phyloP scores from a whole-genome alignment of 2,797 vertebrate genomes.

The Hypotaenidia philippensis region DNA sequence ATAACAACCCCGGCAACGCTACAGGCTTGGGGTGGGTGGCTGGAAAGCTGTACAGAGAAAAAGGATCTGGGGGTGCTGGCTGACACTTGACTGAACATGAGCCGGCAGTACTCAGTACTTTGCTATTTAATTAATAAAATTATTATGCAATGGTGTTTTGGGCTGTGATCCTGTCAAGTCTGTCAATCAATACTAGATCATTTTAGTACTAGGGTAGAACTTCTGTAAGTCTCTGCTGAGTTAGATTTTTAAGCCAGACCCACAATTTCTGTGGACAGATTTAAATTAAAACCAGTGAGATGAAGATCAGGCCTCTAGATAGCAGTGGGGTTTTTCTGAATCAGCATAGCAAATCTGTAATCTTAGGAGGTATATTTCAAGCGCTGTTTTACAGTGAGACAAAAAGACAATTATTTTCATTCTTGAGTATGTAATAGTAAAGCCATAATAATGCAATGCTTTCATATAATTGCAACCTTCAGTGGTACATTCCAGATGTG shows the following conservation, averaged over 20 bases:
- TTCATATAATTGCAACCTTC: not conserved
- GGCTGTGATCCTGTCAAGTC: not conserved
- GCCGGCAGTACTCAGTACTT: not conserved
- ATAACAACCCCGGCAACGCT: too few species aligned
- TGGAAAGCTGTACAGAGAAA: too few species aligned
- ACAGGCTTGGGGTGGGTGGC: too few species aligned
- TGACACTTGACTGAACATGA: too few species aligned
- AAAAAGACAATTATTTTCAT: not conserved
- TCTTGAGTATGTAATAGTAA: not conserved
- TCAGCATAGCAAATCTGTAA: not conserved
- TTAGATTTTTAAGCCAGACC: not conserved
- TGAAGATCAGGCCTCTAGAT: not conserved
- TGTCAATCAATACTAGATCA: not conserved
- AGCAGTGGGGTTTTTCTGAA: not conserved
- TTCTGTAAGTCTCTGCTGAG: not conserved
- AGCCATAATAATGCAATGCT: not conserved
- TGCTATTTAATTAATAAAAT: not conserved
- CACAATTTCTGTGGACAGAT: not conserved
- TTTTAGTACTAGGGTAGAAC: not conserved
- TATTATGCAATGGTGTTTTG: not conserved
- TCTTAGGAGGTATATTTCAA: not conserved
- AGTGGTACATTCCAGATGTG: not conserved
- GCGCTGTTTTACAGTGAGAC: not conserved
- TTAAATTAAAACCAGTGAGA: not conserved
- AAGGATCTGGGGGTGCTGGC: too few species aligned